These are phyloP conservation scores for Hyla sarda DNA, from an alignment of 2,113 vertebrate species.

Conservation along the genomic window DNA sequence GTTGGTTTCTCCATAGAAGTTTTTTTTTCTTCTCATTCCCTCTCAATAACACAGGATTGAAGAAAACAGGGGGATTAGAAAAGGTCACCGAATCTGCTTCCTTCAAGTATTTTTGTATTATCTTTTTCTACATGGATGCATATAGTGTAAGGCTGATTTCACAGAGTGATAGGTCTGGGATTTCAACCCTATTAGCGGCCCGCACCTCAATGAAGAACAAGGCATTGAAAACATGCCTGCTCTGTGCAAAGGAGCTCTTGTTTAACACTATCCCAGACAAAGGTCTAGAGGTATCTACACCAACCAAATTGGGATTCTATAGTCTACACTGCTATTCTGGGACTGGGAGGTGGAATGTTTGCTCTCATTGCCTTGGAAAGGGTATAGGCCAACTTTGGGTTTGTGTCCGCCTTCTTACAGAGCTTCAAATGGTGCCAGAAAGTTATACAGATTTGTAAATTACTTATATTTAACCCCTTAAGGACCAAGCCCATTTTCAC, in stretches of 20 bases:
- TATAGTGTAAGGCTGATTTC: constrained; percentile 17
- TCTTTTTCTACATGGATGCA: constrained; percentile 38
- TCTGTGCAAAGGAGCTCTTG: not conserved
- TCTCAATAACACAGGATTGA: not conserved
- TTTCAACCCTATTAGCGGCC: not conserved
- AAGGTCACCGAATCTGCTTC: constrained; percentile 26
- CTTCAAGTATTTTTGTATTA: constrained; percentile 22
- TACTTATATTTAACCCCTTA: no score
- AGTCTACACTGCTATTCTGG: not conserved
- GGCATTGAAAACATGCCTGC: not conserved
- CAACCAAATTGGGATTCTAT: not conserved
- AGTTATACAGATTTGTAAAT: no score
- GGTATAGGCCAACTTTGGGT: not conserved
- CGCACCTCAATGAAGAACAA: not conserved
- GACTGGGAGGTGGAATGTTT: not conserved
- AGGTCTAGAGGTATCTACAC: not conserved
- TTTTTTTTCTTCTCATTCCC: not conserved
- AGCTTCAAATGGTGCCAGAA: no score
- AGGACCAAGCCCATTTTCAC: no score
- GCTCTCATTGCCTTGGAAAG: not conserved
- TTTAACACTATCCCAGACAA: not conserved
- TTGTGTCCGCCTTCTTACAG: no score
- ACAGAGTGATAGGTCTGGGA: constrained; percentile 26
- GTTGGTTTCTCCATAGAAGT: not conserved
- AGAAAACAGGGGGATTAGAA: constrained; percentile 13